Percentiles rank a stretch among this genome's conserved stretches.
Conservation (phyloP, 2,888 invertebrate species). For the Limnephilus rhombicus region DNA sequence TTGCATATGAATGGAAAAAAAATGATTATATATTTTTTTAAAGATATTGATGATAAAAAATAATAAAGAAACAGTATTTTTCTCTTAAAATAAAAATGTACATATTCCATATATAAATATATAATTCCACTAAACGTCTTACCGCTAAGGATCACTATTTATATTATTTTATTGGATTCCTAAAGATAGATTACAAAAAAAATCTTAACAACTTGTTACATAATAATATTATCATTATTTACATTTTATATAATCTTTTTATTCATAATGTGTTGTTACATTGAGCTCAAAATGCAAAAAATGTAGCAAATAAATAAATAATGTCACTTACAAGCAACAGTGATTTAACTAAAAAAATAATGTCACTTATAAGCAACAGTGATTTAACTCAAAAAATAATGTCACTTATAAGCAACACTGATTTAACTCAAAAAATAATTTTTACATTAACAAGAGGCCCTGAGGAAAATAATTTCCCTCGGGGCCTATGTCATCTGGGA, state of each 20-base stretch:
- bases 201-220: conserved; percentile 52
- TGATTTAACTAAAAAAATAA: not conserved
- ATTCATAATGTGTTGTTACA: conserved; percentile 50
- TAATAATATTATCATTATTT: conserved; percentile 19
- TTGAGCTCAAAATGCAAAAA: conserved; percentile 52
- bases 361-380: too few relatives aligned
- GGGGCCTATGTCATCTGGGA: too few relatives aligned
- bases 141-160: conserved; percentile 62
- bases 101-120: conserved; percentile 55
- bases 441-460: too few relatives aligned
- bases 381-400: not conserved
- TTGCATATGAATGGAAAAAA: conserved; percentile 19
- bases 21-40: conserved; percentile 11
- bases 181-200: conserved; percentile 57
- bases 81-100: conserved; percentile 49
- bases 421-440: not conserved
- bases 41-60: conserved; percentile 12
- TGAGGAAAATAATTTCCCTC: too few relatives aligned
- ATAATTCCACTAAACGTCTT: conserved; percentile 62
- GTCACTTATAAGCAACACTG: not conserved
- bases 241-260: conserved; percentile 45
- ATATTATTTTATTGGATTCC: conserved; percentile 62
- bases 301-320: conserved; percentile 21
- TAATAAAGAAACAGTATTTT: conserved; percentile 32
- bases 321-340: not conserved